Evolutionary conservation across 2,113 vertebrate genomes (phyloP).

Genomic region (Psettodes erumei): DNA sequence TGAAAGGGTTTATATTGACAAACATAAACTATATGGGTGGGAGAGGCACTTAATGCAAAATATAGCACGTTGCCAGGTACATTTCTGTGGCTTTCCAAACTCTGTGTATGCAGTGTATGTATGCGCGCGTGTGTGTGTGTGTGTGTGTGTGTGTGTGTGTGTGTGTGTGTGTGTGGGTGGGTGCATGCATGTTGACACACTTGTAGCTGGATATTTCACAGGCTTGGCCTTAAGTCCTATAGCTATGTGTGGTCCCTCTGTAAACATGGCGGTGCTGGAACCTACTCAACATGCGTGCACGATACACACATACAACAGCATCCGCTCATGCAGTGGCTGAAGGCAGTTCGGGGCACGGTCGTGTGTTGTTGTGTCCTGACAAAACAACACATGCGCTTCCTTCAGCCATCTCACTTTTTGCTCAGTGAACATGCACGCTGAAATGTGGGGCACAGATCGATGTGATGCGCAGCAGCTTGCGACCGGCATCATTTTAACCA

Average conservation of each 20-base stretch:
- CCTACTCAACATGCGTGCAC: slow-evolving; percentile 27
- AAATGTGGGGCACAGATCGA: neutral
- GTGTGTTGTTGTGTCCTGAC: slow-evolving; percentile 6
- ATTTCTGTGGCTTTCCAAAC: slow-evolving; percentile 72
- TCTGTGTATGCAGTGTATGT: slow-evolving; percentile 23
- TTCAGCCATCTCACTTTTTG: neutral
- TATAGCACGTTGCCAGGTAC: slow-evolving; percentile 65
- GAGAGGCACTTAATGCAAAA: slow-evolving; percentile 74
- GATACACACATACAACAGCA: slow-evolving; percentile 30
- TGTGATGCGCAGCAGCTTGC: neutral
- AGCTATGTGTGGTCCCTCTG: slow-evolving; percentile 75
- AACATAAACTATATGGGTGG: slow-evolving; percentile 68
- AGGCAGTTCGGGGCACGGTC: too few species aligned
- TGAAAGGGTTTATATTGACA: slow-evolving; percentile 78
- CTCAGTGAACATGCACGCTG: neutral
- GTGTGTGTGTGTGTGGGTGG: slow-evolving; percentile 39
- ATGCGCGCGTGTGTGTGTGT: neutral
- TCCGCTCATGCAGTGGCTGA: neutral
- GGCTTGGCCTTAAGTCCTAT: slow-evolving; percentile 58
- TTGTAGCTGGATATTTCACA: slow-evolving; percentile 72
- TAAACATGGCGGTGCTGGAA: slow-evolving; percentile 73
- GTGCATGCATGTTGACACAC: slow-evolving; percentile 64
- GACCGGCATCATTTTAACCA: too few species aligned
- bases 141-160: slow-evolving; percentile 40
- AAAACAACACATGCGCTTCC: neutral